Base-by-base conservation (phyloP, 2,113 vertebrate genomes). In the Ceratotherium simum region DNA sequence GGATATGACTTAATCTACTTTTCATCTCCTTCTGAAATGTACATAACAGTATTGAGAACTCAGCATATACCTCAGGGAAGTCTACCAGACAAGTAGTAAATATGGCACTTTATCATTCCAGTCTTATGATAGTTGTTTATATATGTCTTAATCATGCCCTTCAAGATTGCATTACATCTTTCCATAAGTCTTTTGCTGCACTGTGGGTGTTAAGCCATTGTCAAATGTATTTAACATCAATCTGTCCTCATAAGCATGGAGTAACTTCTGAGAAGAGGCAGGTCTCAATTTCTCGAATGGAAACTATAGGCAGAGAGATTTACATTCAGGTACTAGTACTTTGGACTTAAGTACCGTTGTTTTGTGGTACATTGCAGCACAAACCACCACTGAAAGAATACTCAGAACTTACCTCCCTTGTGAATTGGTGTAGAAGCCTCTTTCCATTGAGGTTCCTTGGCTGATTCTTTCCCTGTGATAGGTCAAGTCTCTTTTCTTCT, bases 151-250 rank as follows among this genome's bases (percentile, higher is more conserved):
- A 83, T 90, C 64, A n/a, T 82, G 42, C 67, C 92, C 69, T 91
- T 94, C 31, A 42, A 79, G 84, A 88, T 60, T 46, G 12, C 36
- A 54, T 83, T 94, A 18, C 8, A 36, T 80, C 58, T 92, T 65
- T 64, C 87, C 29, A 23, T 79, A 80, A 87, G 75, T 79, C 48
- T 90, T 86, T 65, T 69, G 65, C 56, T 58, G 56, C 67, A 25
- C 20, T 23, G 17, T 91, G 70, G 56, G 48, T 48, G 33, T 92
- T 87, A 94, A 73, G 89, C 51, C 51, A 2, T 82, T 76, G 60
- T 90, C 83, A 90, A 21, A 80, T 88, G 54, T 75, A 80, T 83
- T 96, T 96, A 91, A 17, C 13, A 3, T 96, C 95, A 94, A 25
- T 90, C 64, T 87, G 75, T 87, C 58, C 86, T 90, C 17, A 14